phyloP scores from a whole-genome alignment of 2,797 vertebrate genomes.

The Tarsius wallacei region DNA sequence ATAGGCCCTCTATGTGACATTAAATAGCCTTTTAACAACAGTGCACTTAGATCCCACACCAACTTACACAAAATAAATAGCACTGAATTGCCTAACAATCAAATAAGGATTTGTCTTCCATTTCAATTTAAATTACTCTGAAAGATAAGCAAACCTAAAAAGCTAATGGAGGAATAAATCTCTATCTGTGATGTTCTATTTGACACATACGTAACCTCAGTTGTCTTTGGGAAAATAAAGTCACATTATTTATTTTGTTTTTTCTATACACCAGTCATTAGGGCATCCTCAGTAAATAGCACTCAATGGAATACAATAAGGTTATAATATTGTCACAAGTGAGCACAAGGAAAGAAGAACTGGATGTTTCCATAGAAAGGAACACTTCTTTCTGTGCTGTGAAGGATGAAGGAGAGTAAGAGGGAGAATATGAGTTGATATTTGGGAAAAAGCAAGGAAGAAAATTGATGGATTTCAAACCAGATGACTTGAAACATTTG shows the following conservation, averaged over 20 bases:
- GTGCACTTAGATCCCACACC: slow-evolving; percentile 79
- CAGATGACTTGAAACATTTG: slow-evolving; percentile 19
- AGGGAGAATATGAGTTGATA: not conserved
- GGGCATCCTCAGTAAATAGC: slow-evolving; percentile 70
- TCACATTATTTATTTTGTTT: slow-evolving; percentile 79
- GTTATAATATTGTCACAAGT: slow-evolving; percentile 69
- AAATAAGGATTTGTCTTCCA: slow-evolving; percentile 84
- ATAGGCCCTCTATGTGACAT: slow-evolving; percentile 77
- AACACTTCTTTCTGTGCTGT: not conserved
- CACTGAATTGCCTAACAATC: slow-evolving; percentile 79
- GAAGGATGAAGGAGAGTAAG: not conserved
- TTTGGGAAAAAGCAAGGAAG: not conserved
- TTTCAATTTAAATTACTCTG: slow-evolving; percentile 84
- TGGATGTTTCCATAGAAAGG: not conserved
- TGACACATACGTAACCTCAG: slow-evolving; percentile 77
- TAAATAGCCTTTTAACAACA: slow-evolving; percentile 85
- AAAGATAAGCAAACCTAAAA: slow-evolving; percentile 84
- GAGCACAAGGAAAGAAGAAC: slow-evolving; percentile 62
- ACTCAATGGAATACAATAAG: slow-evolving; percentile 69
- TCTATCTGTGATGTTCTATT: slow-evolving; percentile 77
- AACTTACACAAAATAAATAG: slow-evolving; percentile 81
- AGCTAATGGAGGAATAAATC: slow-evolving; percentile 84
- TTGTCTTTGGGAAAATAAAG: slow-evolving; percentile 83
- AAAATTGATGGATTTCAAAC: not conserved
- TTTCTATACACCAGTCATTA: slow-evolving; percentile 80